phyloP scores from a whole-genome alignment of 1,140 invertebrate species.

The Pectinophora gossypiella region DNA sequence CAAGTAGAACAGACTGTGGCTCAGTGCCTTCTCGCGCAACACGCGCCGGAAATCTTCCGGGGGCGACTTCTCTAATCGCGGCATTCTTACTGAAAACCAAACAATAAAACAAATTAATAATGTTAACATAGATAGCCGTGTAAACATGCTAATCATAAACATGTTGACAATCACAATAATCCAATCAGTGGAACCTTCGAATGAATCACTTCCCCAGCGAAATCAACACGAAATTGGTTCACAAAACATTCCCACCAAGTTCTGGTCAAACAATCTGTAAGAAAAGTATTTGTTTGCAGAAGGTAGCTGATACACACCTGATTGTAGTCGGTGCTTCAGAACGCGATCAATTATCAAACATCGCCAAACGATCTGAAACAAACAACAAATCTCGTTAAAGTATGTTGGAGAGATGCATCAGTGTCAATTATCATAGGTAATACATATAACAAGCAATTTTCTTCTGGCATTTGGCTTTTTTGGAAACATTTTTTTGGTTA shows the following conservation, averaged over 20 bases:
- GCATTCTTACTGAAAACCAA: conserved; percentile 39
- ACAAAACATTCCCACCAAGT: too few species aligned
- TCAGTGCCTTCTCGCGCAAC: conserved; percentile 67
- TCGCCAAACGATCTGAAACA: conserved; percentile 24
- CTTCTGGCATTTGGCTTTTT: not conserved
- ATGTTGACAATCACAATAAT: not conserved
- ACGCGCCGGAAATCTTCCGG: conserved; percentile 67
- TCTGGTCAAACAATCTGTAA: too few species aligned
- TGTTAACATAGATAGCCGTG: not conserved
- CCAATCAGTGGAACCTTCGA: not conserved
- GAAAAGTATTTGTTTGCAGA: too few species aligned
- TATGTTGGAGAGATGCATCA: too few species aligned
- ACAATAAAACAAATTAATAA: not conserved
- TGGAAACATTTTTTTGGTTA: not conserved
- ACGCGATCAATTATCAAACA: not conserved
- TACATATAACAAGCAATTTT: not conserved
- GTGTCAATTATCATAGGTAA: not conserved
- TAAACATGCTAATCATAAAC: not conserved
- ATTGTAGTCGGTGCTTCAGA: not conserved
- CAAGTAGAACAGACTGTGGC: conserved; percentile 69
- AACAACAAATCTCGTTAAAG: too few species aligned
- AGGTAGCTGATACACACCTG: not conserved
- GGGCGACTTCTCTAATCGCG: conserved; percentile 51
- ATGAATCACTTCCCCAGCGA: not conserved
- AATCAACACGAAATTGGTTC: not conserved